These are phyloP conservation scores for Andrena bucephala DNA, from an alignment of 2,888 invertebrate species.

Conservation along the genomic window DNA sequence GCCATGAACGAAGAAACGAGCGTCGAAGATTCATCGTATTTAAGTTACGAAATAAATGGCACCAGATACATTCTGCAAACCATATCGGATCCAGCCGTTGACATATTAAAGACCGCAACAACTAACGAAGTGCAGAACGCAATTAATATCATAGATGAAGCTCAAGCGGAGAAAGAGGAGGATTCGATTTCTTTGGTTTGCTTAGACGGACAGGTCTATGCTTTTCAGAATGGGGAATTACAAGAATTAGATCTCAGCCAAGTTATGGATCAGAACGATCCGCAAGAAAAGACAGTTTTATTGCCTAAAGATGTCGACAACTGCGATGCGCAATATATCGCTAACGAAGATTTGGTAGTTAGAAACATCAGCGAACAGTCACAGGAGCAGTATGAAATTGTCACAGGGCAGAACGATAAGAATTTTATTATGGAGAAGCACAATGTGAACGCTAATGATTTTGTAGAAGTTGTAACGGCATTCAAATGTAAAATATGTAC, in stretches of 20 bases:
- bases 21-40: slow-evolving; percentile 70
- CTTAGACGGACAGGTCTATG: slow-evolving; percentile 79
- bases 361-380: slow-evolving; percentile 54
- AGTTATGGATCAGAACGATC: slow-evolving; percentile 64
- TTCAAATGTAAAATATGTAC: slow-evolving; percentile 87
- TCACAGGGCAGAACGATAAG: slow-evolving; percentile 53
- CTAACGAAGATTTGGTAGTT: slow-evolving; percentile 60
- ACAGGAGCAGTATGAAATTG: slow-evolving; percentile 67
- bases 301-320: slow-evolving; percentile 67
- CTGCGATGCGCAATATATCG: slow-evolving; percentile 58
- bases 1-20: slow-evolving; percentile 74
- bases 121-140: slow-evolving; percentile 60
- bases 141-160: slow-evolving; percentile 57
- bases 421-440: slow-evolving; percentile 60
- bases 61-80: slow-evolving; percentile 77
- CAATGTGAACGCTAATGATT: slow-evolving; percentile 83
- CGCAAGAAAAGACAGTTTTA: slow-evolving; percentile 63
- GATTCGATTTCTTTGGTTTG: slow-evolving; percentile 77
- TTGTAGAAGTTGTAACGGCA: slow-evolving; percentile 86
- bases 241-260: slow-evolving; percentile 75
- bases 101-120: slow-evolving; percentile 54
- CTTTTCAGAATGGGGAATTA: slow-evolving; percentile 76
- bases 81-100: slow-evolving; percentile 64
- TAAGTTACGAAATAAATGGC: slow-evolving; percentile 80
- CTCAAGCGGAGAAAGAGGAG: slow-evolving; percentile 64